Evolutionary conservation across 2,888 invertebrate species (phyloP), one percentile per base, ranked within the genome.

Genomic region (Spodoptera littoralis): DNA sequence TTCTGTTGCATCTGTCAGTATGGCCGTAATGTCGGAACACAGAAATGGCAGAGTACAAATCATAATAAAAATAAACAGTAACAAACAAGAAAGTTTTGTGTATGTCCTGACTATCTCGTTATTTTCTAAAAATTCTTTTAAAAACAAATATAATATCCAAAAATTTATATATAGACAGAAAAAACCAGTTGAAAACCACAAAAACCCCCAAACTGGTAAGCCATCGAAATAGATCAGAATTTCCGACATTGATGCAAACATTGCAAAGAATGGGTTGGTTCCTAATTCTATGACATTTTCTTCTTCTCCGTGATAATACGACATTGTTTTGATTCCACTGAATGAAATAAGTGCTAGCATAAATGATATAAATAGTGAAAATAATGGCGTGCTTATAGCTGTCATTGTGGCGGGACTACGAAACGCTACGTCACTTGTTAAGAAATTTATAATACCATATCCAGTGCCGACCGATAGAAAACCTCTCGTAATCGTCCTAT

Each of bases 401-500:
- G 90, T 90, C 90, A 92, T 93, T 18, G 89, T 90, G 2, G 92
- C 90, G 36, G 92, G 92, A 75, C 93, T 93, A 11, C 94, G 90
- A 69, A 94, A 93, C 1, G 89, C 76, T 11, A 85, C 86, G 52
- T 91, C 89, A 1, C 82, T 82, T 9, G 92, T 86, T 60, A 93
- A 76, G 80, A 84, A 90, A 11, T 85, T 67, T 50, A 92, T 81
- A 24, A 94, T 85, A 11, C 92, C 93, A 63, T 80, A 86, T 1
- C 94, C 93, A 30, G 88, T 81, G 9, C 92, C 91, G 12, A 90
- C 69, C 11, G 86, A 84, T 1, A 91, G 79, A 66, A 89, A 78
- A 2, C 89, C 90, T 44, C 87, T 81, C 8, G 77, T 79, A 18
- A 90, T 59, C 24, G 88, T 84, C 27, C 81, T 73, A 30, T 81